Base-by-base conservation (phyloP, 2,113 vertebrate species). In the Agapornis roseicollis region DNA sequence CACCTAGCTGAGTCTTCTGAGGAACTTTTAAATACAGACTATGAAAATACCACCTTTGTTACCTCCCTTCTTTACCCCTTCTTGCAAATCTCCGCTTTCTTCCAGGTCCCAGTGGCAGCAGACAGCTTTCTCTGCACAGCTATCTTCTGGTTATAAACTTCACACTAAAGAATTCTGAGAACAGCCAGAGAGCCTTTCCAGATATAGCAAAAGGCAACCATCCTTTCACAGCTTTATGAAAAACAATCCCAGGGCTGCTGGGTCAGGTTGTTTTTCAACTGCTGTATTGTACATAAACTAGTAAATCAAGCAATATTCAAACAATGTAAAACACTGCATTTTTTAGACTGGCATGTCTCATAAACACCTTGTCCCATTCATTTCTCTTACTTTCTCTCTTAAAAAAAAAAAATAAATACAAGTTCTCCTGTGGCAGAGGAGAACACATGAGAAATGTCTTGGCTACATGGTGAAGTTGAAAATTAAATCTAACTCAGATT, bases 291-390 rank as follows among this genome's bases (percentile, higher is more conserved):
- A 96, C 96, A 96, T 96, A 96, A 94, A 92, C 73, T 42, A 87
- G 85, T 95, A 96, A 94, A 97, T 94, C 88, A 96, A 92, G 79
- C 13, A n/a, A 60, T 91, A 95, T 63, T 93, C 66, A 97, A 93
- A 94, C 90, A 96, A 92, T 1, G 28, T 85, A 87, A 90, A 96
- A 46, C 56, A 69, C 16, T 50, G 65, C 49, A 65, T 85, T 87
- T 94, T 92, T 93, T 85, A 95, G 83, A 87, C 70, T 85, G 83
- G 41, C 78, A 80, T 11, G 11, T 82, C 73, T 95, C 73, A 90
- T 85, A 89, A 95, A 93, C 83, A 96, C 92, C 86, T 96, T 93
- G 88, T 96, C 90, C 58, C 69, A 90, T 25, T 82, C 49, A 84
- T 79, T 94, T 69, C 78, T 93, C 88, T 95, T 80, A 80, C 83